Base-by-base conservation (phyloP, 1,140 invertebrate species). In the Pachyrhynchus sulphureomaculatus region DNA sequence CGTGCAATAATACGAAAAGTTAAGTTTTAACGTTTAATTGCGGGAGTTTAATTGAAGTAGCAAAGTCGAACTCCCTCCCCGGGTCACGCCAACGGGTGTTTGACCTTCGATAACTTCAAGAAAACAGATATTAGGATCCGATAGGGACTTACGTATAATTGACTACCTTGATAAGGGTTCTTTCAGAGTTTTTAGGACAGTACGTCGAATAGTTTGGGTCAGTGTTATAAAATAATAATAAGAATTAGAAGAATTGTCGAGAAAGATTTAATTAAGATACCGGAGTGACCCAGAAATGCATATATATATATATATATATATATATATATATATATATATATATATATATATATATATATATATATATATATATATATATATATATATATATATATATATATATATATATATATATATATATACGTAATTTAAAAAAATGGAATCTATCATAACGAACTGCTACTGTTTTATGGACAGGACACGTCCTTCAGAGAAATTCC, bases 21-120 rank as follows among this genome's bases (percentile, higher is more conserved):
- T 53, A 51, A 42, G 53, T 58, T 56, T 42, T 33, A 29, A 13
- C 37, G 23, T 33, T 66, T 66, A 66, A 66, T 66, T 66, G 49
- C 60, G 34, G 39, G 47, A 58, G 47, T 56, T 66, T 66, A 63
- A 66, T 57, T 66, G 61, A 62, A 57, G 54, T 47, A 64, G 61
- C 37, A 21, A 15, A 45, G 54, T 23, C 26, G n/a, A 42, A 44
- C 24, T 36, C 41, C 20, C 21, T 33, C 15, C 23, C 53, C 37
- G n/a, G 49, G 49, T 62, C 64, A 66, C 64, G 64, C 60, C 34
- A 66, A n/a, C 15, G 39, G 36, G 53, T 56, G 41, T 56, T 49
- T 48, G 53, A 63, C 60, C 60, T 63, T 63, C 52, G 52, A 49
- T 49, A 23, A 42, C 34, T 37, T 26, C 60, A 48, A 62, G 51